phyloP scores from a whole-genome alignment of 92 coral and sea anemone species.

The Palythoa grandiflora region DNA sequence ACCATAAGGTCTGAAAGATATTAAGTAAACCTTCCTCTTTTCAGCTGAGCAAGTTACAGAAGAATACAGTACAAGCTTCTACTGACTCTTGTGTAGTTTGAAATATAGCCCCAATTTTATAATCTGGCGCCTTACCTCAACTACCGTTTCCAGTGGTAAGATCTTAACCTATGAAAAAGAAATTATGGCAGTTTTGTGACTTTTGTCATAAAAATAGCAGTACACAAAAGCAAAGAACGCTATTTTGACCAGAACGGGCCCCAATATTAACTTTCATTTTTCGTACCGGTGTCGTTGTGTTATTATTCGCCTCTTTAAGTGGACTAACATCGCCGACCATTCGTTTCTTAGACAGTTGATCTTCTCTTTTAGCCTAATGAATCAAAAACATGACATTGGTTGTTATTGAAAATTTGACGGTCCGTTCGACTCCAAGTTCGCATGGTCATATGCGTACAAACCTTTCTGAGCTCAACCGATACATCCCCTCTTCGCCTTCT shows the following conservation, averaged over 20 bases:
- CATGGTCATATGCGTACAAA: slow-evolving; percentile 4
- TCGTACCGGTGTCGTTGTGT: background rate
- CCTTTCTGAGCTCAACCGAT: slow-evolving; percentile 93
- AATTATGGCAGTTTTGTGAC: background rate
- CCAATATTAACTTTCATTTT: background rate
- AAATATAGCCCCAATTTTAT: too few relatives aligned
- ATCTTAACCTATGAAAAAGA: slow-evolving; percentile 68
- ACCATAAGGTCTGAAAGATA: too few relatives aligned
- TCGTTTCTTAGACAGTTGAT: slow-evolving; percentile 66
- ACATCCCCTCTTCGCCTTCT: slow-evolving; percentile 95
- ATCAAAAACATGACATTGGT: background rate
- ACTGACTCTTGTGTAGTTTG: too few relatives aligned
- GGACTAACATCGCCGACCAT: slow-evolving; percentile 87
- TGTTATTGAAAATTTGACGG: background rate
- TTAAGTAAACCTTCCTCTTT: too few relatives aligned
- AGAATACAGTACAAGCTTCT: too few relatives aligned
- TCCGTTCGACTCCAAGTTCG: background rate
- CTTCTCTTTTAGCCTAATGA: slow-evolving; percentile 60
- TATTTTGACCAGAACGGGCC: too few relatives aligned
- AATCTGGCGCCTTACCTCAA: slow-evolving; percentile 54
- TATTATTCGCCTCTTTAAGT: slow-evolving; percentile 73
- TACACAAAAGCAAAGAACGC: background rate
- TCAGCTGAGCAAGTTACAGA: too few relatives aligned
- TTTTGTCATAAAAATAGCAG: background rate
- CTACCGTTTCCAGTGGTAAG: slow-evolving; percentile 70